Evolutionary conservation across 2,797 vertebrate genomes (phyloP).

Genomic region (Argya squamiceps): DNA sequence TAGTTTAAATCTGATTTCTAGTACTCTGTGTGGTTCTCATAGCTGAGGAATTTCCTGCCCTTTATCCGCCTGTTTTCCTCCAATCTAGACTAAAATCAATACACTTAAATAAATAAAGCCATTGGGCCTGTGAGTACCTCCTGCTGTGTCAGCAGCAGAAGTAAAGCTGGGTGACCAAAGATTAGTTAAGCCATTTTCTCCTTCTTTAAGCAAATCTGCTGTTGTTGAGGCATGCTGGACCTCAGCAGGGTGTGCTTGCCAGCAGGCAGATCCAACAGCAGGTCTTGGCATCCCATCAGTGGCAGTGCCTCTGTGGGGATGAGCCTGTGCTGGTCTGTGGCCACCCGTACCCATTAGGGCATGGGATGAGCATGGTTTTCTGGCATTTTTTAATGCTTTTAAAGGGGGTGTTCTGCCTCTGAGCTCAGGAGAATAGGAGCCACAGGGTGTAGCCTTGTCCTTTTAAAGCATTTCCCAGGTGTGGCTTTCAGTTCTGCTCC

Average conservation of each 20-base stretch:
- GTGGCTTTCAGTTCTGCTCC: not conserved
- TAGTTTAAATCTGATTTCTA: conserved; percentile 66
- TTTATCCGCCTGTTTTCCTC: conserved; percentile 48
- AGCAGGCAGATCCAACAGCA: fast-evolving
- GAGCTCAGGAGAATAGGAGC: not conserved
- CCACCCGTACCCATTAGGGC: not conserved
- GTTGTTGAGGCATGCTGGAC: not conserved
- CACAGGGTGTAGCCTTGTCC: not conserved
- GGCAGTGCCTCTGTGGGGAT: not conserved
- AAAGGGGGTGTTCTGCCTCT: not conserved
- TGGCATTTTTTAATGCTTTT: not conserved
- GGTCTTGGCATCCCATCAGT: fast-evolving
- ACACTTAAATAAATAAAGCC: conserved; percentile 69
- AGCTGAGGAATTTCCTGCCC: conserved; percentile 67
- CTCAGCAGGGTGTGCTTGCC: not conserved
- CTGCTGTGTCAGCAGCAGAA: conserved; percentile 40
- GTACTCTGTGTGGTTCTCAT: conserved; percentile 37
- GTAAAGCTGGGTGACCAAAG: conserved; percentile 49
- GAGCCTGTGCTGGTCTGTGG: not conserved
- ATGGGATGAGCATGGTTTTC: not conserved
- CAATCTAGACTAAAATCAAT: conserved; percentile 65
- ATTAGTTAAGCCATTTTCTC: conserved; percentile 60
- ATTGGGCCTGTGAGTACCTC: not conserved
- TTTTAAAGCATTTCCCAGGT: not conserved
- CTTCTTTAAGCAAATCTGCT: conserved; percentile 32